A percentile compares a stretch with the other conserved stretches of the same genome.
Evolutionary conservation across 2,797 vertebrate species (phyloP).

Genomic region (Megalops cyprinoides): DNA sequence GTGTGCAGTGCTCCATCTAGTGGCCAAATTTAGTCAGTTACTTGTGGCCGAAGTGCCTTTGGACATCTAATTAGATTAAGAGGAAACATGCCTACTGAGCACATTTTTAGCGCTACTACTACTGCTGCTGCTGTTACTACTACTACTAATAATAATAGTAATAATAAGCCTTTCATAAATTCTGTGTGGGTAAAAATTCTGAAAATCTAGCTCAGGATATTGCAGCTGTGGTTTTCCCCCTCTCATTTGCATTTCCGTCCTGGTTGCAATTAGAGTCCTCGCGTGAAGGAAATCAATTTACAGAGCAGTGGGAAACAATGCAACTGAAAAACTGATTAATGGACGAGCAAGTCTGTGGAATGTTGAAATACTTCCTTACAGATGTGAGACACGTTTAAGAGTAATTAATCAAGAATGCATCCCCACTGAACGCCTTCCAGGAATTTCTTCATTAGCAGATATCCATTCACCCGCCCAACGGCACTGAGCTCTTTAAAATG

Average conservation of each 20-base stretch:
- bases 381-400: not conserved
- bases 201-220: not conserved
- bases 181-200: too few relatives aligned
- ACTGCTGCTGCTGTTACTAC: too few relatives aligned
- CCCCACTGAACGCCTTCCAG: not conserved
- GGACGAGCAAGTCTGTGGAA: not conserved
- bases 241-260: not conserved
- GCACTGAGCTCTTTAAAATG: not conserved
- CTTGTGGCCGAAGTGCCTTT: not conserved
- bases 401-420: not conserved
- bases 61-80: not conserved
- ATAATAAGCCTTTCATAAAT: too few relatives aligned
- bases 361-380: not conserved
- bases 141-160: too few relatives aligned
- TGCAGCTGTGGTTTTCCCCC: not conserved
- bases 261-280: constrained; percentile 11
- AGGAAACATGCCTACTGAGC: not conserved
- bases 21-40: constrained; percentile 40
- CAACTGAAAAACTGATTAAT: not conserved
- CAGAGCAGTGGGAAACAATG: not conserved
- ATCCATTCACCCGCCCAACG: not conserved
- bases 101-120: not conserved
- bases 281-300: not conserved
- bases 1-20: constrained; percentile 56
- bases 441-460: not conserved